phyloP scores from a whole-genome alignment of 2,797 vertebrate species.

The Brachyalestes nurse region DNA sequence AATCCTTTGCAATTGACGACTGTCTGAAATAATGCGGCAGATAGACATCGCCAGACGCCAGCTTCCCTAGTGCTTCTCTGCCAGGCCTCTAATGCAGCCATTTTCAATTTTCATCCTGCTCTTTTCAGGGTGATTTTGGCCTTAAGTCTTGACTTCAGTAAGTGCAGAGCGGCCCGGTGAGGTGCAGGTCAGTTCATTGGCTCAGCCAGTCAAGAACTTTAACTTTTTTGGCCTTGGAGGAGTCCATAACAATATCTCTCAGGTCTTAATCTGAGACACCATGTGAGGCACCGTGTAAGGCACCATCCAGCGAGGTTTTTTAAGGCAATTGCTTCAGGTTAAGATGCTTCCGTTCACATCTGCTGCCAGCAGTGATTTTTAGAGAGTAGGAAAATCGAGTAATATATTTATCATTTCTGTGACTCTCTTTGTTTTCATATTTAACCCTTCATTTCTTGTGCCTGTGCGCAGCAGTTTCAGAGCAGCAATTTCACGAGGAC shows the following conservation, averaged over 20 bases:
- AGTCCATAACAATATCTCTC: background rate
- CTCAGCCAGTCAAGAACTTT: background rate
- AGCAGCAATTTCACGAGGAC: too few species aligned
- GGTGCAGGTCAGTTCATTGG: background rate
- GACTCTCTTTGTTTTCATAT: too few species aligned
- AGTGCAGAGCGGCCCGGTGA: background rate
- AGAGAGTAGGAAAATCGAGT: too few species aligned
- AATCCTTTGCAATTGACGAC: background rate
- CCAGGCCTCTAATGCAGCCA: background rate
- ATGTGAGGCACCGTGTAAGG: background rate
- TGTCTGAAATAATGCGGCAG: background rate
- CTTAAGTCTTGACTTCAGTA: background rate
- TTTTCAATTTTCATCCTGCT: background rate
- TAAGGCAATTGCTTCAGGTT: too few species aligned
- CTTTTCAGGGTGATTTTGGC: background rate
- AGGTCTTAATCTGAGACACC: background rate
- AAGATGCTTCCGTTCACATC: too few species aligned
- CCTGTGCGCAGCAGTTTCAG: too few species aligned
- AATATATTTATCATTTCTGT: too few species aligned
- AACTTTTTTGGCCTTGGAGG: background rate
- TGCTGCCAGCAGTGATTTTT: background rate
- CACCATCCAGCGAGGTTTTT: background rate
- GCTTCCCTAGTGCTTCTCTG: background rate
- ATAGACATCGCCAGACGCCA: background rate
- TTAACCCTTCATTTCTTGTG: too few species aligned